Base-by-base conservation (phyloP, 2,888 invertebrate species). In the Tachina fera region DNA sequence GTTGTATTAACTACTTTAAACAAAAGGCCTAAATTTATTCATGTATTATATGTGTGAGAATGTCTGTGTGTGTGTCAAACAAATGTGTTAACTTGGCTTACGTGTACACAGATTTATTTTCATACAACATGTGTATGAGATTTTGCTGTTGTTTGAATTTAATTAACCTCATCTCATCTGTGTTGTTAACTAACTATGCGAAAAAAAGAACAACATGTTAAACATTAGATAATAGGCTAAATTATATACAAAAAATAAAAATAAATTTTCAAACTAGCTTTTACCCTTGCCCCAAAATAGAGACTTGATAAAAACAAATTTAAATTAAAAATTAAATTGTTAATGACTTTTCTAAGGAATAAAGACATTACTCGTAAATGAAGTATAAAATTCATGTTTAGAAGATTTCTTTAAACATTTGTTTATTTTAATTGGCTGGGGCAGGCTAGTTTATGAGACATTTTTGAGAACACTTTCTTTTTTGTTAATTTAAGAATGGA, bases 141-240 rank as follows among this genome's bases (percentile, higher is more conserved):
- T 70, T 77, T 76, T 56, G 53, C 43, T 78, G 22, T 60, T 81
- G 74, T 81, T 80, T 84, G 84, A 80, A 81, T 84, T 84, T 81
- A 81, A 84, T 84, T 84, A 84, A 84, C 80, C 84, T 81, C 79
- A 84, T 76, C 84, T 81, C 79, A 76, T 80, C 84, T 65, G 56
- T 71, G 56, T 31, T 63, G 61, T 49, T 70, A 63, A 63, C 43
- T 63, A 75, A 53, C 75, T 22, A 56, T 76, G 67, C 56, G 31
- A 56, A 56, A 43, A 70, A 70, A 41, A 45, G 19, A 47, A 63
- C 16, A 63, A 53, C 31, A 58, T 49, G 14, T 45, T 43, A 13
- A 72, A 51, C 22, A 63, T 75, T 60, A 74, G 53, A 67, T 83
- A 71, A 78, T 72, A 31, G 14, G 9, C 49, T 13, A 13, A 63